Base-by-base conservation (phyloP, 2,888 invertebrate genomes). In the Xanthorhoe designata region DNA sequence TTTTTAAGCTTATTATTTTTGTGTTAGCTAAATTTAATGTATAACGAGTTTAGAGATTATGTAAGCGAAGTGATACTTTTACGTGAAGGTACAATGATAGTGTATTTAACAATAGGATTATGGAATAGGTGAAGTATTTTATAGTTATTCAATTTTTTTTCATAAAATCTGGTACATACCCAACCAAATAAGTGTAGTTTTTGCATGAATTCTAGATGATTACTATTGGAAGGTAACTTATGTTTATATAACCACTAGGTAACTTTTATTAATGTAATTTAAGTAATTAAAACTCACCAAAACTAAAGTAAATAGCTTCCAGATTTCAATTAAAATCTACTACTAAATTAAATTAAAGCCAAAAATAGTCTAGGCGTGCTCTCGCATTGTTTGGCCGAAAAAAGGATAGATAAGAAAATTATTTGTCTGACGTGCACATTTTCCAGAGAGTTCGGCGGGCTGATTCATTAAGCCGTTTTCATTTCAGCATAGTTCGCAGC, bases 391-490 rank as follows among this genome's bases (percentile, higher is more conserved):
- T 63, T 61, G 45, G 42, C 42, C 60, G 47, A 35, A 66, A 66
- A 66, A 69, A 61, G 53, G 63, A 57, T 62, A 78, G 79, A 85
- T 83, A 85, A 83, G 83, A 83, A 85, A 84, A 85, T 86, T 80
- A 85, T 88, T 83, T 79, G 79, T 80, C 79, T 80, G 87, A 81
- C 82, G 81, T 75, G 82, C 83, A 83, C 82, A 78, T 83, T 86
- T 85, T 87, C 84, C 83, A 79, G 73, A 45, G 64, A 51, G 56
- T 52, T 56, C 35, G 51, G 47, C 56, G 56, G 52, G 19, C 54
- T 61, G 17, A 56, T 54, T 61, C 35, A 59, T 24, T 24, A 51
- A 59, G 38, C 18, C 5, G 4, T 38, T 19, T 50, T 24, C 38
- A 49, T 8, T 50, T 35, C n/a, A 58, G 50, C 8, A 35, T 35